phyloP scores from a whole-genome alignment of 2,888 invertebrate species.

The Acholoe squamosa region DNA sequence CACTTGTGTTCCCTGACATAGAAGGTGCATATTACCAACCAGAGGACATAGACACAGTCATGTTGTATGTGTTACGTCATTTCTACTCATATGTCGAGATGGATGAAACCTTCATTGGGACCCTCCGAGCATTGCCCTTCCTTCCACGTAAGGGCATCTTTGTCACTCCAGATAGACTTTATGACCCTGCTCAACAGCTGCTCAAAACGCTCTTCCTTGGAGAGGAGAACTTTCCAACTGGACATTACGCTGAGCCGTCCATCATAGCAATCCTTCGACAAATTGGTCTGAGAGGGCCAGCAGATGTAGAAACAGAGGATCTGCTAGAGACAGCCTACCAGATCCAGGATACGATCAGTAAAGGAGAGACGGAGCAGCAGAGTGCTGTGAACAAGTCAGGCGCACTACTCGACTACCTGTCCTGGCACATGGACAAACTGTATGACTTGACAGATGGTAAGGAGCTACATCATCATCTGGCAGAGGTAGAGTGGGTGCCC shows the following conservation, averaged over 20 bases:
- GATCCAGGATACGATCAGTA: conserved; percentile 65
- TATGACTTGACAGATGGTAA: conserved; percentile 63
- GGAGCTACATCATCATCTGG: conserved; percentile 65
- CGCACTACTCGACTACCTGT: conserved; percentile 69
- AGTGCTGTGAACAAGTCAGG: conserved; percentile 68
- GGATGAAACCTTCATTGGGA: conserved; percentile 66
- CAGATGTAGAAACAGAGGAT: conserved; percentile 71
- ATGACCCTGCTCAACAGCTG: conserved; percentile 71
- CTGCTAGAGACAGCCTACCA: conserved; percentile 68
- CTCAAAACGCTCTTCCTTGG: conserved; percentile 71
- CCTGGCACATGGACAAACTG: conserved; percentile 64
- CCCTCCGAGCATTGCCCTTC: conserved; percentile 69
- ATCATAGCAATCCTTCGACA: conserved; percentile 71
- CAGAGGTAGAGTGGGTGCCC: conserved; percentile 69
- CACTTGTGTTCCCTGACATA: conserved; percentile 71
- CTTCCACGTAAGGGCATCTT: conserved; percentile 69
- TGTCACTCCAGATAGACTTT: conserved; percentile 70
- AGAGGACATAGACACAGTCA: conserved; percentile 69
- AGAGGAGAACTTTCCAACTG: conserved; percentile 73
- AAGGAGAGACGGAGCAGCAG: conserved; percentile 16
- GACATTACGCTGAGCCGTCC: conserved; percentile 67
- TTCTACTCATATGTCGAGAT: conserved; percentile 66
- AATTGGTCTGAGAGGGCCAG: conserved; percentile 72
- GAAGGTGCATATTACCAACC: conserved; percentile 68
- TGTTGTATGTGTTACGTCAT: conserved; percentile 71